Conservation (phyloP, 1,140 invertebrate genomes). For the Rhyacophila brunnea region DNA sequence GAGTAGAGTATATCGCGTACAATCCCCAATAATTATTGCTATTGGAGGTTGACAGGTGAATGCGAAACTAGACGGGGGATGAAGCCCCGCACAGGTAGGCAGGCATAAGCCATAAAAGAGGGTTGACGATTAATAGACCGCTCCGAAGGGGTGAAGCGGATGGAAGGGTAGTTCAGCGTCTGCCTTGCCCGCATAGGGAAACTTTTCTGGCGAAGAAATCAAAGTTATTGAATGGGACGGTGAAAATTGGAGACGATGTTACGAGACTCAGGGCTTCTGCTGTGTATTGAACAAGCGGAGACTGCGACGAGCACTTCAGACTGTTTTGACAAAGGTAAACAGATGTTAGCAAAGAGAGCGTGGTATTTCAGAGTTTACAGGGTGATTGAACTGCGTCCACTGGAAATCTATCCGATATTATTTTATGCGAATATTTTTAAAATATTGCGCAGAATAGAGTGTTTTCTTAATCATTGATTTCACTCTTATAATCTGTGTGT, state of each 20-base stretch:
- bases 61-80: conserved; percentile 3
- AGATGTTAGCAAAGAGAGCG: conserved; percentile 5
- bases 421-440: too few relatives aligned
- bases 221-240: conserved; percentile 16
- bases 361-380: background rate
- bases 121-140: conserved; percentile 19
- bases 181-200: background rate
- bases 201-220: conserved; percentile 10
- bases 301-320: conserved; percentile 3
- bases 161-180: too few relatives aligned
- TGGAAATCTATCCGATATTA: too few relatives aligned
- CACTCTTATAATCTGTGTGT: too few relatives aligned
- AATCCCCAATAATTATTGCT: too few relatives aligned
- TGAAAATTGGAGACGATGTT: conserved; percentile 12
- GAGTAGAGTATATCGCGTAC: too few relatives aligned
- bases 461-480: too few relatives aligned
- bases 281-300: conserved; percentile 1
- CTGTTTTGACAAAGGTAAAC: conserved; percentile 18
- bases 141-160: background rate
- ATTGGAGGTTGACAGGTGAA: too few relatives aligned
- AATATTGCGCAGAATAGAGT: too few relatives aligned
- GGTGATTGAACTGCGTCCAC: conserved; percentile 19
- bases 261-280: background rate
- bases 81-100: conserved; percentile 15
- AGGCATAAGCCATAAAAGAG: background rate